phyloP scores from a whole-genome alignment of 2,888 invertebrate species.

The Platynereis dumerilii region DNA sequence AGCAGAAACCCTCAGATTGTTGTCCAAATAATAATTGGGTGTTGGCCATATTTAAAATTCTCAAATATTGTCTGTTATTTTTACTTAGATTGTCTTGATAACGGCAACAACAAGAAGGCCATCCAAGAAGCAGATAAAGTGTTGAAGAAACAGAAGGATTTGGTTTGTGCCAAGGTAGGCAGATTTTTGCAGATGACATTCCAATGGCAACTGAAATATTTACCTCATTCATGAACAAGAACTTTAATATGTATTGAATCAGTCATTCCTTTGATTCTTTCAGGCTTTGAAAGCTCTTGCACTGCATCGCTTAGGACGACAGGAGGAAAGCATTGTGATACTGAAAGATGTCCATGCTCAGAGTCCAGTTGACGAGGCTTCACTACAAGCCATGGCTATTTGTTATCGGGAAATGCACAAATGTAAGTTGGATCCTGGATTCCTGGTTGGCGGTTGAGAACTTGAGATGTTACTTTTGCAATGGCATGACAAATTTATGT shows the following conservation, averaged over 20 bases:
- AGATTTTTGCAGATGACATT: no score
- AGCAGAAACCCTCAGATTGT: no score
- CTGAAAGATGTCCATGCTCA: constrained; percentile 71
- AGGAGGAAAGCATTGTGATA: constrained; percentile 78
- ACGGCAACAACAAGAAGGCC: constrained; percentile 95
- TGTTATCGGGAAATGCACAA: constrained; percentile 92
- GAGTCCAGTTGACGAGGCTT: constrained; percentile 85
- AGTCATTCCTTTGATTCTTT: constrained; percentile 19
- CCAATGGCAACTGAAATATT: no score
- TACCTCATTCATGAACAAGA: background rate
- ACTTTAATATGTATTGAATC: background rate
- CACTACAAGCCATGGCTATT: constrained; percentile 93
- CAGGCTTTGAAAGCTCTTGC: constrained; percentile 90
- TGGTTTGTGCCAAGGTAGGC: constrained; percentile 82
- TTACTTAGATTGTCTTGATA: constrained; percentile 87
- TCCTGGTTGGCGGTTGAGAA: no score
- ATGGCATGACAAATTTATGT: no score
- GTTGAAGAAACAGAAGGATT: constrained; percentile 87
- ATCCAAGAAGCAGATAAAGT: constrained; percentile 96
- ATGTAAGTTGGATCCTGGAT: no score
- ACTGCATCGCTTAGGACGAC: constrained; percentile 84
- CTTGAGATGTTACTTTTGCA: no score
- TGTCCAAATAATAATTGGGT: no score
- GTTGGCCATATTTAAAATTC: no score
- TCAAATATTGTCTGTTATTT: no score